Evolutionary conservation across 2,888 invertebrate species (phyloP).

Genomic region (Lasius platythorax): DNA sequence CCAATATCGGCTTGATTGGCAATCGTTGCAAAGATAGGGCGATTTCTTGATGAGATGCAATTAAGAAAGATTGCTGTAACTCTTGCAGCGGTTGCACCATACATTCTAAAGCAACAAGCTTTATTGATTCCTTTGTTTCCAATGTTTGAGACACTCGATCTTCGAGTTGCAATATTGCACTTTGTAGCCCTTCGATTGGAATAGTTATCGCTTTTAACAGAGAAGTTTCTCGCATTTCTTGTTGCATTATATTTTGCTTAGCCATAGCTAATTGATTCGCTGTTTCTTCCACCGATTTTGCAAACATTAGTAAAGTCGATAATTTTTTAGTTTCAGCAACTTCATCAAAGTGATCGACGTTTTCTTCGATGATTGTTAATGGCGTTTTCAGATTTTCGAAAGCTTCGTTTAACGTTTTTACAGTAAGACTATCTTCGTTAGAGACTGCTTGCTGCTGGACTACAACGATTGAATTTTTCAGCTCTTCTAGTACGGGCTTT

Average conservation of each 20-base stretch:
- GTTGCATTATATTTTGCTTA: constrained; percentile 41
- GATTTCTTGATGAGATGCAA: constrained; percentile 49
- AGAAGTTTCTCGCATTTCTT: constrained; percentile 17
- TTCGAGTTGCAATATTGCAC: constrained; percentile 49
- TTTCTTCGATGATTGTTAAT: constrained; percentile 59
- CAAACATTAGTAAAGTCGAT: constrained; percentile 84
- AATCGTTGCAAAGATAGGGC: constrained; percentile 56
- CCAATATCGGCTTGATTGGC: constrained; percentile 57
- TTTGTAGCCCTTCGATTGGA: constrained; percentile 62
- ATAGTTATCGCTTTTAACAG: constrained; percentile 46
- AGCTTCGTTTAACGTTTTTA: constrained; percentile 11
- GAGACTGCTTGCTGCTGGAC: constrained; percentile 70
- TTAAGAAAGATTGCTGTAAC: constrained; percentile 59
- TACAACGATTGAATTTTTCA: constrained; percentile 73
- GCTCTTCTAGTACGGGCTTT: constrained; percentile 70
- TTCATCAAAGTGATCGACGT: constrained; percentile 36
- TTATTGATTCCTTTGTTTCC: constrained; percentile 8
- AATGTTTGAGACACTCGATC: constrained; percentile 36
- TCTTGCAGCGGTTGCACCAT: constrained; percentile 64
- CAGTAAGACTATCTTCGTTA: neutral
- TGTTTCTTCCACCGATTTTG: constrained; percentile 71
- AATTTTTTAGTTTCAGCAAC: constrained; percentile 33
- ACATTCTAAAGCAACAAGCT: constrained; percentile 51
- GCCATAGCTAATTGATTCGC: constrained; percentile 45
- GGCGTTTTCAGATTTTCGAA: constrained; percentile 53